Evolutionary conservation across 2,113 vertebrate species (phyloP).

Genomic region (Raphicerus campestris): DNA sequence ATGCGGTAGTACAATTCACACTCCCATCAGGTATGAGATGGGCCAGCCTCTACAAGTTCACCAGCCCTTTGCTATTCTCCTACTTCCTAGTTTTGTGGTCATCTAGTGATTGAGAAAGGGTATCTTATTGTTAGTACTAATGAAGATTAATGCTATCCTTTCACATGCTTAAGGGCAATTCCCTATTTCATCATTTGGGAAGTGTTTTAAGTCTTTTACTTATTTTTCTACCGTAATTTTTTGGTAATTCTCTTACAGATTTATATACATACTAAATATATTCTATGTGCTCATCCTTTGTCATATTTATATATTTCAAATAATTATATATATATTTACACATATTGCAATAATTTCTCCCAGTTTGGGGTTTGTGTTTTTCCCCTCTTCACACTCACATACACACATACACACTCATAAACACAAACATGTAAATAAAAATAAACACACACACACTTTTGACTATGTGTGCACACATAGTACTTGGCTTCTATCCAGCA

Average conservation of each 20-base stretch:
- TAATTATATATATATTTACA: neutral
- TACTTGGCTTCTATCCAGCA: neutral
- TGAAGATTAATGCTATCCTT: neutral
- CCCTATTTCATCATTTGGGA: neutral
- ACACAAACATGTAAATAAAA: neutral
- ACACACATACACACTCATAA: neutral
- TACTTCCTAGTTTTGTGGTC: neutral
- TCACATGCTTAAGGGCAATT: neutral
- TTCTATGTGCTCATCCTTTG: neutral
- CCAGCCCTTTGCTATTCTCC: neutral
- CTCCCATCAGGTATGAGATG: neutral
- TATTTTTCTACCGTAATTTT: neutral
- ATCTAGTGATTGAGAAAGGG: neutral
- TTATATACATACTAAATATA: neutral
- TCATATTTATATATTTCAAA: neutral
- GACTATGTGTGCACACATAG: neutral
- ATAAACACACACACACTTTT: neutral
- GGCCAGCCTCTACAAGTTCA: neutral
- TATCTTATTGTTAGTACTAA: neutral
- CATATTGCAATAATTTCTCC: neutral
- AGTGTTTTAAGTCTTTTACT: neutral
- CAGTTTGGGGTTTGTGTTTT: neutral
- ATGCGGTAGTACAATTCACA: neutral
- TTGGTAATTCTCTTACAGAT: neutral
- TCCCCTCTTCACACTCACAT: neutral